These are phyloP conservation scores for Nemapogon koenigi DNA, from an alignment of 2,888 invertebrate genomes.

Conservation along the genomic window DNA sequence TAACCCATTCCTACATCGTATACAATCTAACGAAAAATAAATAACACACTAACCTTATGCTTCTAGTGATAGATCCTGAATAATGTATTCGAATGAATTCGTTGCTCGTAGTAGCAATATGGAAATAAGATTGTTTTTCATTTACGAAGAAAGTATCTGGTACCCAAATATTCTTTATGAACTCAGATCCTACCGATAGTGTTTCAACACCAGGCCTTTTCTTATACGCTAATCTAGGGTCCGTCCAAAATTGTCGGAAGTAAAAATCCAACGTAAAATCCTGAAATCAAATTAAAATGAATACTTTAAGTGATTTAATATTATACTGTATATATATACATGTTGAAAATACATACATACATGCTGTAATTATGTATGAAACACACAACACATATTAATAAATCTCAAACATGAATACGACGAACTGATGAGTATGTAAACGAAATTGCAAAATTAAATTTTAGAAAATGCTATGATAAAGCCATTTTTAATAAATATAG, in stretches of 20 bases:
- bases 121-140: slow-evolving; percentile 99
- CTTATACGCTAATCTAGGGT: slow-evolving; percentile 91
- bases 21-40: background rate
- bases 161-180: slow-evolving; percentile 98
- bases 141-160: slow-evolving; percentile 99
- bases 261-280: slow-evolving; percentile 98
- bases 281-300: too few species aligned
- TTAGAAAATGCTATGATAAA: too few species aligned
- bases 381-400: too few species aligned
- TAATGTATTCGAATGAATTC: slow-evolving; percentile 97
- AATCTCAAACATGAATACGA: too few species aligned
- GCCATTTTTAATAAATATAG: too few species aligned
- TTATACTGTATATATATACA: too few species aligned
- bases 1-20: too few species aligned
- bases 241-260: slow-evolving; percentile 98
- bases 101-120: slow-evolving; percentile 99
- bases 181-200: slow-evolving; percentile 91
- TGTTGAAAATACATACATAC: too few species aligned
- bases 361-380: too few species aligned
- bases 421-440: too few species aligned
- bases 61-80: slow-evolving; percentile 92
- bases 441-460: too few species aligned
- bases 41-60: slow-evolving; percentile 79
- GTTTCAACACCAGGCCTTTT: slow-evolving; percentile 88
- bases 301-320: too few species aligned